A percentile compares a stretch with the other conserved stretches of the same genome.
Evolutionary conservation across 2,888 invertebrate species (phyloP).

Genomic region (Pheosia gnoma): DNA sequence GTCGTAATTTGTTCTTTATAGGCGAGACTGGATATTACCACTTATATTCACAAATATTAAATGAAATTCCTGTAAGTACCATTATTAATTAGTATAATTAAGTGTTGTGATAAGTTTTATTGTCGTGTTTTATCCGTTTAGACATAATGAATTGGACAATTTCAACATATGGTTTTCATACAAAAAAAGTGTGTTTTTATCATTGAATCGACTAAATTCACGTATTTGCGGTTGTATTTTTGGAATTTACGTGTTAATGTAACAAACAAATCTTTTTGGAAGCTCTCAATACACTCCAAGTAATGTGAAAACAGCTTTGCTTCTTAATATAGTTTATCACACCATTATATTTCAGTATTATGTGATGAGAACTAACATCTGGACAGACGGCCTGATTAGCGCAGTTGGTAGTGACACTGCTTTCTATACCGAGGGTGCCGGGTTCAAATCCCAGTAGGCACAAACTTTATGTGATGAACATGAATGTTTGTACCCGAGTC

Average conservation of each 20-base stretch:
- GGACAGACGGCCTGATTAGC: too few species aligned
- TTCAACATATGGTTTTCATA: neutral
- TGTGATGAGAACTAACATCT: too few species aligned
- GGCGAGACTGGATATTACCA: conserved; percentile 55
- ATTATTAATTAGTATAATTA: neutral
- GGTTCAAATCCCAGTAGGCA: too few species aligned
- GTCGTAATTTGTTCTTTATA: conserved; percentile 58
- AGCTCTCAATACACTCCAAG: too few species aligned
- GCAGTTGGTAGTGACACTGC: too few species aligned
- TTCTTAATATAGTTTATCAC: too few species aligned
- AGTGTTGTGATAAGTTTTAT: neutral
- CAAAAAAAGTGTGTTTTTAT: neutral
- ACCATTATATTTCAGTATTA: too few species aligned
- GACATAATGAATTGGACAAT: neutral
- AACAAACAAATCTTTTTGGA: neutral
- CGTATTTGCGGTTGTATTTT: neutral
- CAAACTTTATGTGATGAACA: too few species aligned
- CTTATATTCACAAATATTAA: conserved; percentile 65
- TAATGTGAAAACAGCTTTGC: too few species aligned
- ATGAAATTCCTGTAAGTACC: conserved; percentile 67
- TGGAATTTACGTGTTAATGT: neutral
- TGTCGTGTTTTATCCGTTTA: neutral
- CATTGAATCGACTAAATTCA: neutral
- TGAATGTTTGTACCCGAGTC: too few species aligned
- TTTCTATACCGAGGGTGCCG: too few species aligned